A percentile compares a stretch with the other conserved stretches of the same genome.
These are phyloP conservation scores for Chrysochloris asiatica DNA, from an alignment of 2,113 vertebrate genomes.

Conservation along the genomic window DNA sequence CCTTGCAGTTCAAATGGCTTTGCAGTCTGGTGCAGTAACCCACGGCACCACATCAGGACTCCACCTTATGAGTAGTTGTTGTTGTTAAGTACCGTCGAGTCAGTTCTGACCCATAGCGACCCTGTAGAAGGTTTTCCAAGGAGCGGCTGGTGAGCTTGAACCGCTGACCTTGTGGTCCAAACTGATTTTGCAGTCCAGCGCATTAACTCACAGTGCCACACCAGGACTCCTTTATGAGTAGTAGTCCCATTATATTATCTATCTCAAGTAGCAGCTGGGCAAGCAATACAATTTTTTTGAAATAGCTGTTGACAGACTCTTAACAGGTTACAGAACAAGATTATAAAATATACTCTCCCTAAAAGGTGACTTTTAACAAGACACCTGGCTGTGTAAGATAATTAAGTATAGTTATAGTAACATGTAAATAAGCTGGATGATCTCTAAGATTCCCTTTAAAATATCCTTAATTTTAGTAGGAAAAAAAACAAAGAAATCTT, in stretches of 20 bases:
- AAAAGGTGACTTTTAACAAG: slow-evolving; percentile 43
- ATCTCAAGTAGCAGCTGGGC: slow-evolving; percentile 1
- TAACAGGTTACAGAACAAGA: not conserved
- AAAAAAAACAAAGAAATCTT: not conserved
- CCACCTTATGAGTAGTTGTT: too few relatives aligned
- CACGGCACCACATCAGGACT: too few relatives aligned
- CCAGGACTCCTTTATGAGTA: not conserved
- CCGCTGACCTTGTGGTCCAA: too few relatives aligned
- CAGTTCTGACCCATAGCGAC: too few relatives aligned
- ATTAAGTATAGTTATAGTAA: not conserved
- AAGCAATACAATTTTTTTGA: slow-evolving; percentile 26
- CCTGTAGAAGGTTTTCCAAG: too few relatives aligned
- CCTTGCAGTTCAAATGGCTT: too few relatives aligned
- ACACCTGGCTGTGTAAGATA: not conserved
- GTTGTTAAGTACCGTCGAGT: too few relatives aligned
- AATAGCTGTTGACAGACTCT: not conserved
- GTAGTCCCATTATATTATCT: not conserved
- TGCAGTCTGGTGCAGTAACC: too few relatives aligned
- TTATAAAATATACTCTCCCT: not conserved
- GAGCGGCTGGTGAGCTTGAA: too few relatives aligned
- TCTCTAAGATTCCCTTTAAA: slow-evolving; percentile 26
- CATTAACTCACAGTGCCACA: too few relatives aligned
- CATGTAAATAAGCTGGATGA: not conserved
- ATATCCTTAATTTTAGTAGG: not conserved
- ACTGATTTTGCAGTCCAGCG: too few relatives aligned